Base-by-base conservation (phyloP, 2,888 invertebrate genomes). In the Eupithecia vulgata region DNA sequence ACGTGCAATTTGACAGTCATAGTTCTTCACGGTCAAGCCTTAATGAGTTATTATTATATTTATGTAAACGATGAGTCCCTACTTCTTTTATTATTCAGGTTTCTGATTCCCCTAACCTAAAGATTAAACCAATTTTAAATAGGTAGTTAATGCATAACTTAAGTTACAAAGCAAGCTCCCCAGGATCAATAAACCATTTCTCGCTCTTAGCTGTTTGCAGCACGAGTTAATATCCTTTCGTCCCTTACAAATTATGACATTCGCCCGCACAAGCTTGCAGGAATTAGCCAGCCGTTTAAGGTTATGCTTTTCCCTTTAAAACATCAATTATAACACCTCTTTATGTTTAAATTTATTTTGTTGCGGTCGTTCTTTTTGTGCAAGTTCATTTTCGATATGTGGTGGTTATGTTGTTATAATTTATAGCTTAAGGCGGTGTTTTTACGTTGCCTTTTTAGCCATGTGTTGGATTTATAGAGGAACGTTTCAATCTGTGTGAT, bases 401-500 rank as follows among this genome's bases (percentile, higher is more conserved):
- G 89, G 88, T 90, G 91, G 90, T 91, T 91, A 90, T 89, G 88
- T 88, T 87, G 85, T 86, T 89, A 88, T 93, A 91, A 92, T 93
- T 92, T 93, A 93, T 90, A 79, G 85, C 89, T 81, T 25, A 73
- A 79, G 86, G 93, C 91, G 89, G 87, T 86, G 86, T 90, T 90
- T 90, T 90, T 89, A 85, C 84, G 81, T 83, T 82, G 81, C 84
- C 84, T 89, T 88, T 87, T 86, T 87, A 87, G 88, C 90, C 92
- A 89, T 90, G 90, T 91, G 90, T 87, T 85, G 85, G 87, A 91
- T 92, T 93, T 92, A 92, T 91, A 88, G 83, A 81, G 81, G 84
- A 86, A 92, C 88, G 87, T 88, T 92, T 93, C 91, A 92, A 93
- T 93, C 92, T 90, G 90, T 85, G 86, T 82, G 90, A 92, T 92